Conservation (phyloP, 1,140 invertebrate species). For the Scaptomyza graminum region DNA sequence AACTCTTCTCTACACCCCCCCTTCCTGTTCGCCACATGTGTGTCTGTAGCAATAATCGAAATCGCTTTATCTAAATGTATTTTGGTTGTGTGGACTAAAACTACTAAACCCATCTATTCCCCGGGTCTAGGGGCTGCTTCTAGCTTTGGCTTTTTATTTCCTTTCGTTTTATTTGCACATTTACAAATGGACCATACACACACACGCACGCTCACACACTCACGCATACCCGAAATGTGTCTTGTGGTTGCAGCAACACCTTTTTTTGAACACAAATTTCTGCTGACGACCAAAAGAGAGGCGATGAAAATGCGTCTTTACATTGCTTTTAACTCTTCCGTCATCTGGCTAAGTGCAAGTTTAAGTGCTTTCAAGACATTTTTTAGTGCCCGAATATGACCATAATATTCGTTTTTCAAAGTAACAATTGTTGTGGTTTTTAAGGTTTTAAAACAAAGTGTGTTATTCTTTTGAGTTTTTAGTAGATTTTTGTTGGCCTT, state of each 20-base stretch:
- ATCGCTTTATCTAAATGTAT: slow-evolving; percentile 80
- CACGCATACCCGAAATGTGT: slow-evolving; percentile 23
- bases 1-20: background rate
- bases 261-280: slow-evolving; percentile 42
- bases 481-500: too few relatives aligned
- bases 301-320: slow-evolving; percentile 50
- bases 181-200: slow-evolving; percentile 71
- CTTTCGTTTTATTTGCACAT: slow-evolving; percentile 77
- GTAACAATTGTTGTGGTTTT: slow-evolving; percentile 8
- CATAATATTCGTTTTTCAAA: background rate
- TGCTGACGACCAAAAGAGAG: slow-evolving; percentile 37
- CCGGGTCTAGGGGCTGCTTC: slow-evolving; percentile 17
- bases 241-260: slow-evolving; percentile 62
- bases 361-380: slow-evolving; percentile 39
- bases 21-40: slow-evolving; percentile 23
- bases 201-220: background rate
- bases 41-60: slow-evolving; percentile 71
- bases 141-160: slow-evolving; percentile 63
- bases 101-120: slow-evolving; percentile 1
- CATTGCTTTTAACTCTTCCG: slow-evolving; percentile 49
- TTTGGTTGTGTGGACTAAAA: slow-evolving; percentile 46
- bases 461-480: too few relatives aligned
- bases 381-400: slow-evolving; percentile 19
- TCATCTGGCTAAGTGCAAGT: slow-evolving; percentile 69
- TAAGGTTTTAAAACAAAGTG: background rate